Base-by-base conservation (phyloP, 1,140 invertebrate genomes). In the Achroia grisella region DNA sequence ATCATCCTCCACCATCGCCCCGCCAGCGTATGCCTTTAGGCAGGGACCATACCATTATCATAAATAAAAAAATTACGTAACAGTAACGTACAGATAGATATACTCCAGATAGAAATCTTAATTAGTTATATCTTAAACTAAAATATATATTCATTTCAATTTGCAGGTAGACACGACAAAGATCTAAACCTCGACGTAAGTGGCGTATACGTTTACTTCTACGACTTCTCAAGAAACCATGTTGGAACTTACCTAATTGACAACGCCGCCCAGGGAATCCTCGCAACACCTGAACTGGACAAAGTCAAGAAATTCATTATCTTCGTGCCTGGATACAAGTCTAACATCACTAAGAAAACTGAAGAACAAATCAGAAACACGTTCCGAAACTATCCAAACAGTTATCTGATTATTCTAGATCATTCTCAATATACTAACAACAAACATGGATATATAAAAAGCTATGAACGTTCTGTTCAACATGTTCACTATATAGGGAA, bases 311-410 rank as follows among this genome's bases (percentile, higher is more conserved):
- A 74, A 43, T 74, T 86, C 41, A 66, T 74, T 3, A 58, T 86
- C 39, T 87, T 80, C 48, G 71, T 85, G 0, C 72, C 63, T 4
- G 85, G 85, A 1, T 87, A 72, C 48, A 79, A 76, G 41, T 83
- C 82, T 0, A 62, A 66, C 10, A 80, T 83, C 10, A 68, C 74
- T 33, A 80, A 80, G 46, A 72, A 57, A 45, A 75, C 74, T 5
- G 73, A 75, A 29, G 58, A 73, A 40, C 57, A 48, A 23, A 49
- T 87, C 0, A 65, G 71, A 15, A 56, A 75, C n/a, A 62, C 72
- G 1, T 82, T 84, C 32, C 61, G 58, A 61, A 63, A 65, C 17
- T 58, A 72, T 29, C 62, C 70, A 0, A 74, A 75, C 23, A 80
- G 68, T 29, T 81, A 83, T 9, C 39, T 81, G 2, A 82, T 86